phyloP scores from a whole-genome alignment of 2,888 invertebrate genomes.

The Parnassius orleans region DNA sequence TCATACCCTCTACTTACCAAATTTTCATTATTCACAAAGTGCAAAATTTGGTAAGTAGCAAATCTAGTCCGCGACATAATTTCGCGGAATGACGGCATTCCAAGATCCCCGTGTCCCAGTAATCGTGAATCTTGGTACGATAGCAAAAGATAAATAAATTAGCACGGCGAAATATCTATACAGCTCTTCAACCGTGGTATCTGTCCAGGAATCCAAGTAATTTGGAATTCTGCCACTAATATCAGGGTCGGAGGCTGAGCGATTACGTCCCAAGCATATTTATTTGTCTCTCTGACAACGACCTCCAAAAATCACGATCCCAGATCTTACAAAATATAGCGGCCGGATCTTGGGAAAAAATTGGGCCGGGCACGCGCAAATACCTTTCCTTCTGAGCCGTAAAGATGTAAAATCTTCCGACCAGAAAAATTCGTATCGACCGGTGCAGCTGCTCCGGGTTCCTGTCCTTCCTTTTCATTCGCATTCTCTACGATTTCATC shows the following conservation, averaged over 20 bases:
- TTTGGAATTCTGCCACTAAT: neutral
- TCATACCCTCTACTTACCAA: neutral
- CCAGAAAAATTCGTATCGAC: neutral
- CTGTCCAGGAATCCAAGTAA: neutral
- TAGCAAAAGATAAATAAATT: neutral
- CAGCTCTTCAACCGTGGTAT: neutral
- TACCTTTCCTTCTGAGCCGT: neutral
- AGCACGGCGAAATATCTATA: neutral
- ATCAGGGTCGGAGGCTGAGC: neutral
- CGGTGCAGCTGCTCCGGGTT: no score
- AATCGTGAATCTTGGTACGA: neutral
- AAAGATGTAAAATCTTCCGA: constrained; percentile 3
- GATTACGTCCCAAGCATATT: neutral
- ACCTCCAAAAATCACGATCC: neutral
- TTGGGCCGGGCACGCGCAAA: neutral
- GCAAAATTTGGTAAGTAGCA: neutral
- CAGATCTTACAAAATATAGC: neutral
- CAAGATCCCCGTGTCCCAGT: neutral
- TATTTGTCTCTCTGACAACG: neutral
- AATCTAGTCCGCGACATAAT: constrained; percentile 1
- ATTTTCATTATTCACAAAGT: neutral
- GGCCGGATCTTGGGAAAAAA: neutral
- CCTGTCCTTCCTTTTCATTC: no score
- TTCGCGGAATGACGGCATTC: neutral
- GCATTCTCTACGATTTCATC: no score